A percentile compares a stretch with the other conserved stretches of the same genome.
phyloP scores from a whole-genome alignment of 2,797 vertebrate species.

The Manis pentadactyla region DNA sequence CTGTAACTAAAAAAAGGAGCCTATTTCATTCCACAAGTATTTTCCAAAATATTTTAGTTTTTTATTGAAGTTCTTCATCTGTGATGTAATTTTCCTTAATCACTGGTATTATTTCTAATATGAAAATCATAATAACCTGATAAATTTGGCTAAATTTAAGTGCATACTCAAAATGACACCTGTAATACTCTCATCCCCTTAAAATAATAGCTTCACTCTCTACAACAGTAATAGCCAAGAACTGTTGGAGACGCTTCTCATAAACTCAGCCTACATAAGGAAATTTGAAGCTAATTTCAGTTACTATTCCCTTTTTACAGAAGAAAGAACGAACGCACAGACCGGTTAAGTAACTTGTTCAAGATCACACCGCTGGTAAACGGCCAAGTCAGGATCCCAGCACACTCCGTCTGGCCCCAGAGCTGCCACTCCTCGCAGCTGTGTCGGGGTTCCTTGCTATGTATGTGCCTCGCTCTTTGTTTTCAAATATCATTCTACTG shows the following conservation, averaged over 20 bases:
- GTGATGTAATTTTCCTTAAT: background rate
- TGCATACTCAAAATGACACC: background rate
- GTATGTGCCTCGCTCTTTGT: background rate
- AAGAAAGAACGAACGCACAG: background rate
- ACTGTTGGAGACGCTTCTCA: constrained; percentile 10
- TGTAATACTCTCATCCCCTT: background rate
- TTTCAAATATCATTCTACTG: background rate
- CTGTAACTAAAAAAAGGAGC: background rate
- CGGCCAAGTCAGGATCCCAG: background rate
- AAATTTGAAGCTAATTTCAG: background rate
- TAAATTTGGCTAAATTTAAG: constrained; percentile 8
- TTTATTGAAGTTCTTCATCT: background rate
- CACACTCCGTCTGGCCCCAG: background rate
- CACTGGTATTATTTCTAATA: background rate
- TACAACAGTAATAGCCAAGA: background rate
- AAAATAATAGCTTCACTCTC: background rate
- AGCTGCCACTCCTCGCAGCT: background rate
- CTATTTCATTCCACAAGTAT: constrained; percentile 3
- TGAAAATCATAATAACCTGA: background rate
- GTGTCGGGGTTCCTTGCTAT: background rate
- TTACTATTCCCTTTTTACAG: background rate
- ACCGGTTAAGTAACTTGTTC: background rate
- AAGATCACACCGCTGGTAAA: background rate
- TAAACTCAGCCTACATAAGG: background rate
- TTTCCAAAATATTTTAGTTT: constrained; percentile 34